Evolutionary conservation across 2,113 vertebrate genomes (phyloP).

Genomic region (Eidolon helvum): DNA sequence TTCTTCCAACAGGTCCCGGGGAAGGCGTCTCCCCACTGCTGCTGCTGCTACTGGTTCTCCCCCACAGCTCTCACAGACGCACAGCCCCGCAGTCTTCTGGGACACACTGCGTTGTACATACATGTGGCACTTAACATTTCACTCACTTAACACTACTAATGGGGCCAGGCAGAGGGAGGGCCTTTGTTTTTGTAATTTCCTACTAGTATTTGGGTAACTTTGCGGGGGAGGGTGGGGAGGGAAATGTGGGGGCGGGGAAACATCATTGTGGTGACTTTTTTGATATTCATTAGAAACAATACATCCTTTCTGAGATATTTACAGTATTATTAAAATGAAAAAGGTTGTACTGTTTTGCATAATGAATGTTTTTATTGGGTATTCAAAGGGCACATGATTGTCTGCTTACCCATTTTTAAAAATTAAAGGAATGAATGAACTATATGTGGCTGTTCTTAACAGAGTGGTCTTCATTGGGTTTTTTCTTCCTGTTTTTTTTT

Average conservation of each 20-base stretch:
- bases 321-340: conserved; percentile 85
- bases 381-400: conserved; percentile 84
- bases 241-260: conserved; percentile 63
- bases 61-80: conserved; percentile 72
- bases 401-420: conserved; percentile 92
- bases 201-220: conserved; percentile 81
- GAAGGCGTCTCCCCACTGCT: conserved; percentile 34
- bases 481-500: not conserved
- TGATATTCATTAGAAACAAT: conserved; percentile 88
- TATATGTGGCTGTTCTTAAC: conserved; percentile 19
- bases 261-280: conserved; percentile 85
- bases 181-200: conserved; percentile 82
- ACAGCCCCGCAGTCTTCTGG: conserved; percentile 78
- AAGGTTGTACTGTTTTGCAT: conserved; percentile 85
- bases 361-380: conserved; percentile 84
- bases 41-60: conserved; percentile 78
- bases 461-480: not conserved
- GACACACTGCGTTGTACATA: conserved; percentile 81
- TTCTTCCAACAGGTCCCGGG: not conserved
- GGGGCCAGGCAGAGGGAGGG: conserved; percentile 70
- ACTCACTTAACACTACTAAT: conserved; percentile 84
- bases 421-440: conserved; percentile 87
- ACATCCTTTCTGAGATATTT: conserved; percentile 87
- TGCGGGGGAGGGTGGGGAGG: conserved; percentile 80
- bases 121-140: conserved; percentile 81